Percentiles rank a stretch among this genome's conserved stretches.
Evolutionary conservation across 2,113 vertebrate species (phyloP).

Genomic region (Butorides virescens): DNA sequence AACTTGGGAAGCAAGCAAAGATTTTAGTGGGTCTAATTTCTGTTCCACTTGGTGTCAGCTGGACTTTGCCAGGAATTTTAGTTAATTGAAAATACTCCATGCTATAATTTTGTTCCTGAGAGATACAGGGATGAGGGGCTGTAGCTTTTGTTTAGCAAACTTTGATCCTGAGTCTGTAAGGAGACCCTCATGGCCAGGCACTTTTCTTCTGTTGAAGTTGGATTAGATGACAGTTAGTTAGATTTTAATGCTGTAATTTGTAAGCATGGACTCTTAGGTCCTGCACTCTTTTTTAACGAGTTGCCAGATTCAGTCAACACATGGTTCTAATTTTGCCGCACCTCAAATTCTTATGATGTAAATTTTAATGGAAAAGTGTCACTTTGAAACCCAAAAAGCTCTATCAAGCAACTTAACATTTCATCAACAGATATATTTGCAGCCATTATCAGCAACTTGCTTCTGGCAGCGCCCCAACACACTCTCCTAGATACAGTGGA

Average conservation of each 20-base stretch:
- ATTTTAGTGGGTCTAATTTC: neutral
- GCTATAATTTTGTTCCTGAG: neutral
- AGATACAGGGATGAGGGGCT: neutral
- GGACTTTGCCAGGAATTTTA: neutral
- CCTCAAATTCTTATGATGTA: neutral
- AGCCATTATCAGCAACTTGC: slow-evolving; percentile 11
- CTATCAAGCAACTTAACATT: neutral
- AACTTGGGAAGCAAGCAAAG: neutral
- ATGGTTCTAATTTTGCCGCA: slow-evolving; percentile 20
- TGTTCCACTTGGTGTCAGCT: neutral
- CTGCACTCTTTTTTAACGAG: neutral
- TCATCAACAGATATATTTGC: neutral
- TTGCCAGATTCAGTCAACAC: neutral
- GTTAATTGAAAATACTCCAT: neutral
- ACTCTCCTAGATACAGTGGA: neutral
- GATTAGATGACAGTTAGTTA: neutral
- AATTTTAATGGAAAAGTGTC: slow-evolving; percentile 14
- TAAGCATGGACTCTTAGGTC: neutral
- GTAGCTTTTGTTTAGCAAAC: neutral
- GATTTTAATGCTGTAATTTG: neutral
- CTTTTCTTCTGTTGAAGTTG: neutral
- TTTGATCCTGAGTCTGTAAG: neutral
- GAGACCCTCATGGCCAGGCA: neutral
- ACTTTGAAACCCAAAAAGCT: neutral
- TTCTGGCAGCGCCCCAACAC: neutral